These are phyloP conservation scores for Sinocyclocheilus anshuiensis DNA, from an alignment of 2,113 vertebrate species.

Conservation along the genomic window DNA sequence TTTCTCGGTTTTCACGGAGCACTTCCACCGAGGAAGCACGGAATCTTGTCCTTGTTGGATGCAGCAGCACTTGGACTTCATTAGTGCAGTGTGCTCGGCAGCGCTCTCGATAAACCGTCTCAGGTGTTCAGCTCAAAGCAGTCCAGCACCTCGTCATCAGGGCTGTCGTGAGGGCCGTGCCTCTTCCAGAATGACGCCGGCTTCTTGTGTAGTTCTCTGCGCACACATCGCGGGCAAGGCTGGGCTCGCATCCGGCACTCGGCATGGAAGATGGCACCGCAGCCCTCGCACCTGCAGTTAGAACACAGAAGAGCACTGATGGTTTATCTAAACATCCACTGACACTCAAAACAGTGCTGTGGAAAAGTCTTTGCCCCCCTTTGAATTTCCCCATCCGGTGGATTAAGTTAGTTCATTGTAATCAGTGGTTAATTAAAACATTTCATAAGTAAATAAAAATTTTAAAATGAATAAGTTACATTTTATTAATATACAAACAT, in stretches of 20 bases:
- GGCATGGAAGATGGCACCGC: conserved; percentile 91
- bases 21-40: not conserved
- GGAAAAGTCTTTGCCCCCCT: not conserved
- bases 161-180: conserved; percentile 80
- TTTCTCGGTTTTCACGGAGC: conserved; percentile 41
- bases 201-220: conserved; percentile 90
- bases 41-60: conserved; percentile 2
- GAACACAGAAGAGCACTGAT: conserved; percentile 38
- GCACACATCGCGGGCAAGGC: conserved; percentile 92
- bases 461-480: not conserved
- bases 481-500: too few relatives aligned
- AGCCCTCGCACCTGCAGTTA: conserved; percentile 86
- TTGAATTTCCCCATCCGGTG: not conserved
- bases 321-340: not conserved
- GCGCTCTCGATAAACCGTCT: conserved; percentile 25
- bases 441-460: too few relatives aligned
- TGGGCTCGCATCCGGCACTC: conserved; percentile 92
- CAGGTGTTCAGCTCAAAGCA: conserved; percentile 81
- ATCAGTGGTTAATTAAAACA: too few relatives aligned
- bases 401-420: too few relatives aligned
- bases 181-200: conserved; percentile 91
- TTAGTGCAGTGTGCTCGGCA: not conserved
- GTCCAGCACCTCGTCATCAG: conserved; percentile 83
- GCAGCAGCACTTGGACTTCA: conserved; percentile 17
- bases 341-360: not conserved